Evolutionary conservation across 64 coral and sea anemone genomes (phyloP), one percentile per base, ranked within the genome.

Genomic region (Anthopleura sola): DNA sequence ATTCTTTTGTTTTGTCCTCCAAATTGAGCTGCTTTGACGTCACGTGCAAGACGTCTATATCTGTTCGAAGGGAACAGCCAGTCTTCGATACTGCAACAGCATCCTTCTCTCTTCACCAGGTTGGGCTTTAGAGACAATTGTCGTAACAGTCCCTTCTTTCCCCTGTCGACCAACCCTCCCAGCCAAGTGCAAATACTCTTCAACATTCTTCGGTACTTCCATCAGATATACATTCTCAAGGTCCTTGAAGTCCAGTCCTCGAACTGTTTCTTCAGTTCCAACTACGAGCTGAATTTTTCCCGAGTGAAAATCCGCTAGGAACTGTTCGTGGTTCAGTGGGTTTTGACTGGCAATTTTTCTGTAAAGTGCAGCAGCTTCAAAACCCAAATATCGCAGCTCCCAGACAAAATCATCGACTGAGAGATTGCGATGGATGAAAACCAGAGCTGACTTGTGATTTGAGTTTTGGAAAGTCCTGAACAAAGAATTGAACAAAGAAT

Each of bases 331-430:
- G 62, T 90, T 37, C 15, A 24, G 28, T 36, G 91, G 91, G 82
- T 93, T 81, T 77, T 93, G 95, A 55, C 86, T 75, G 26, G 95
- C 95, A 36, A 97, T 88, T 85, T 97, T 84, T 79, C 87, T 84
- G 75, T 97, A 97, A 0, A 97, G 95, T 80, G 95, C 85, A 11
- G 90, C 91, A 7, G 95, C 95, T 79, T 88, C 87, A 2, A 97
- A 31, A 9, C 95, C 95, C 2, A 97, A 81, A 3, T 97, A 87
- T 84, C 71, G 83, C 12, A 97, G 78, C 77, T 97, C 88, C 88
- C 85, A 97, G 33, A 97, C 95, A 88, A 97, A 97, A 58, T 84
- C 83, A 75, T 97, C 88, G 0, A 97, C 95, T 56, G 95, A 97
- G 55, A 90, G 88, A 68, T 78, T 69, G 26, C 95, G 95, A 49